These are phyloP conservation scores for Brachionus asplanchnoidis DNA, from an alignment of 1,140 invertebrate genomes.

Conservation along the genomic window DNA sequence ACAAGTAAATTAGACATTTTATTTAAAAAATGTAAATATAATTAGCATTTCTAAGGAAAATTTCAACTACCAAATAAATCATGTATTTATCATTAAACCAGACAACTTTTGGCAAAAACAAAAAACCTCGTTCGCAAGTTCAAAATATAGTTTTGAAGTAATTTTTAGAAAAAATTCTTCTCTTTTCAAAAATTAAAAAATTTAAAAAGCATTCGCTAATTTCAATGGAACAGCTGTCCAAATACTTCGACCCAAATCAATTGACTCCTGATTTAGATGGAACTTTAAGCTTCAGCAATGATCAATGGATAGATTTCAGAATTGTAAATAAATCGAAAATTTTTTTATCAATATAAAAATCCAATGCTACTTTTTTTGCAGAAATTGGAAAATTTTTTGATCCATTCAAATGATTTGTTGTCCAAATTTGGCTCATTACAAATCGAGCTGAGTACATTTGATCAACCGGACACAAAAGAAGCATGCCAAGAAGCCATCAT, in stretches of 20 bases:
- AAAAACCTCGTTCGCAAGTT: conserved; percentile 85
- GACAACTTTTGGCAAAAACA: conserved; percentile 99
- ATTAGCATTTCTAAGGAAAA: neutral
- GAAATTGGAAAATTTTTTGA: conserved; percentile 38
- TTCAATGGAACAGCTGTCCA: conserved; percentile 82
- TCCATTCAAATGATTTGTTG: neutral
- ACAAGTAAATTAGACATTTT: neutral
- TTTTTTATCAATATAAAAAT: too few relatives aligned
- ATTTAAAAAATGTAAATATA: neutral
- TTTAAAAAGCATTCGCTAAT: conserved; percentile 74
- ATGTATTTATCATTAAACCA: conserved; percentile 91
- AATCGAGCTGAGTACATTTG: conserved; percentile 13
- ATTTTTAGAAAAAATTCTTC: neutral
- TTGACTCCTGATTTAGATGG: conserved; percentile 88
- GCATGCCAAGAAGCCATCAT: conserved; percentile 31
- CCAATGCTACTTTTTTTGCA: neutral
- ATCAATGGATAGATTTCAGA: conserved; percentile 89
- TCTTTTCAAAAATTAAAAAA: neutral
- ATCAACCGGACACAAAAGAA: neutral
- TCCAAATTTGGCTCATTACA: neutral
- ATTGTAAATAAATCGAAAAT: conserved; percentile 59
- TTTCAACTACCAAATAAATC: conserved; percentile 55
- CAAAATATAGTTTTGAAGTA: conserved; percentile 92
- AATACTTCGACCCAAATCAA: conserved; percentile 83
- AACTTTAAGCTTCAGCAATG: conserved; percentile 84